Evolutionary conservation across 2,797 vertebrate genomes (phyloP).

Genomic region (Thamnophis elegans): DNA sequence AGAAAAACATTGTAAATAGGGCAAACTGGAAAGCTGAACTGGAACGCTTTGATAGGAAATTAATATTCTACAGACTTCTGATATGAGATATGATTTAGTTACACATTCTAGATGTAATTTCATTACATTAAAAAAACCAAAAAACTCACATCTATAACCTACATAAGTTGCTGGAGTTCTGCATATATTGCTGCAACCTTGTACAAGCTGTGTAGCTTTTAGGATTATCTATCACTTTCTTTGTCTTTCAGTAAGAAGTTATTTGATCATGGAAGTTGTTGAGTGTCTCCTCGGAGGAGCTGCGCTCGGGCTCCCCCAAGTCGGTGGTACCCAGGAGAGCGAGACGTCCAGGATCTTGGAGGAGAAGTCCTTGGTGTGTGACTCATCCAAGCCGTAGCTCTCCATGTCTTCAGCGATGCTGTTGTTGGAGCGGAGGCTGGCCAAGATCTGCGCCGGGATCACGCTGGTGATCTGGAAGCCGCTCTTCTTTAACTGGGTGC

Average conservation of each 20-base stretch:
- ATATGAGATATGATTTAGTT: not conserved
- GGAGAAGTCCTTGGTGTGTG: no score
- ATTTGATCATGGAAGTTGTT: no score
- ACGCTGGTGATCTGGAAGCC: no score
- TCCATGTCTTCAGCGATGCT: no score
- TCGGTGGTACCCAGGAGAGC: no score
- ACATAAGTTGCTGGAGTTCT: not conserved
- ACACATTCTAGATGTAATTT: not conserved
- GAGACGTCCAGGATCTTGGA: no score
- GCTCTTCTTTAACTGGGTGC: no score
- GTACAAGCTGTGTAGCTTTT: not conserved
- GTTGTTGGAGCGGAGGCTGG: no score
- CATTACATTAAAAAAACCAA: not conserved
- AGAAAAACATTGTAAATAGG: not conserved
- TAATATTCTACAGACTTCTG: not conserved
- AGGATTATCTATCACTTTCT: not conserved
- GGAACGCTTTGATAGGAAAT: not conserved
- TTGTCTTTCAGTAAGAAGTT: not conserved
- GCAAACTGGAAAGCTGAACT: not conserved
- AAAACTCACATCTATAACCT: not conserved
- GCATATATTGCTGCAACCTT: not conserved
- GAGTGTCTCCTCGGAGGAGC: no score
- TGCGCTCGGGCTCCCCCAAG: no score
- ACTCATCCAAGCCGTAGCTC: no score
- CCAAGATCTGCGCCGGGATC: no score